These are phyloP conservation scores for Andrena fulva DNA, from an alignment of 2,888 invertebrate genomes.

Conservation along the genomic window DNA sequence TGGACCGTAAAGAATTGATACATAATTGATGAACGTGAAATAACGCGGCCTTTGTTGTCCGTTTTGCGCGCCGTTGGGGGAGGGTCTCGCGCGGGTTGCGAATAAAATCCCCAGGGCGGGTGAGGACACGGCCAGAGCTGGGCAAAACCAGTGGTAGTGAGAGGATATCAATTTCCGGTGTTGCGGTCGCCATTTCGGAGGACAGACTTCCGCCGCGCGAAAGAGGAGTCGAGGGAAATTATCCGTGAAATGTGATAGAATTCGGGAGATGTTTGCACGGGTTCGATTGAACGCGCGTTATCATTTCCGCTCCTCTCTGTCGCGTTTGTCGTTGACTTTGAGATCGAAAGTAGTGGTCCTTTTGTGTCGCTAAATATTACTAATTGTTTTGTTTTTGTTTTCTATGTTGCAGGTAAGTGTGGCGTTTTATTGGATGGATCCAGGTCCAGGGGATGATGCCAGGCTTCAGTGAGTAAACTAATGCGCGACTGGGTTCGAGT, in stretches of 20 bases:
- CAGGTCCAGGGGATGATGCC: too few species aligned
- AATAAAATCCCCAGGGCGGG: not conserved
- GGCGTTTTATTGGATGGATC: not conserved
- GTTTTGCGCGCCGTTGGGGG: not conserved
- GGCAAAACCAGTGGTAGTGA: not conserved
- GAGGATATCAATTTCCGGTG: slow-evolving; percentile 50
- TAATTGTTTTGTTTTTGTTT: not conserved
- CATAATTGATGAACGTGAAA: slow-evolving; percentile 22
- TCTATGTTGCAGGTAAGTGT: slow-evolving; percentile 54
- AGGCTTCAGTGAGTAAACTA: slow-evolving; percentile 3
- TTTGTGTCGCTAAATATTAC: not conserved
- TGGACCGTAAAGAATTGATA: slow-evolving; percentile 45
- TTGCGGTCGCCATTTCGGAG: not conserved
- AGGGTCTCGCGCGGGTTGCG: not conserved
- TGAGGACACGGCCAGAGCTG: not conserved
- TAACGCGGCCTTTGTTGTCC: not conserved
- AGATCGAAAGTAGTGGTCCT: too few species aligned
- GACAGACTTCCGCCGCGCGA: slow-evolving; percentile 26
- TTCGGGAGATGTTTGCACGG: slow-evolving; percentile 26
- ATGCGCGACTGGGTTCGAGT: not conserved
- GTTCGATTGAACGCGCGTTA: slow-evolving; percentile 34
- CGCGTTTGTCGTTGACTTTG: not conserved
- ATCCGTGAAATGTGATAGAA: slow-evolving; percentile 47
- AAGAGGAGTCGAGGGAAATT: slow-evolving; percentile 30
- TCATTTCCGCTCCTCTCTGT: not conserved